Conservation (phyloP, 2,797 vertebrate genomes). For the Tympanoctomys barrerae region DNA sequence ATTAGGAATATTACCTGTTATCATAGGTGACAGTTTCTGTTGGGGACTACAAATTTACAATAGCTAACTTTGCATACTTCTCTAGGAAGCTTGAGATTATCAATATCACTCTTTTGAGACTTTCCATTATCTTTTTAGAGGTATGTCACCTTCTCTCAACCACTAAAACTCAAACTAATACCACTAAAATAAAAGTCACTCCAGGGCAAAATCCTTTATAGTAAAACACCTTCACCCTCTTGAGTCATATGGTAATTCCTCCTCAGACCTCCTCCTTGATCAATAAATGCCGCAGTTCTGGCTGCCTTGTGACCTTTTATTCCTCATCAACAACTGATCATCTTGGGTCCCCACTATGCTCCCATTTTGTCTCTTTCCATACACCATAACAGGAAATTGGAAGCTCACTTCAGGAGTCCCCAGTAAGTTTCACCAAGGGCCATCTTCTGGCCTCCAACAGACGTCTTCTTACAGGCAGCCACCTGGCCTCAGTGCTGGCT, state of each 20-base stretch:
- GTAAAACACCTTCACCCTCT: not conserved
- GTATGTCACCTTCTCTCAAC: not conserved
- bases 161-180: not conserved
- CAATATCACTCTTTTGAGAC: not conserved
- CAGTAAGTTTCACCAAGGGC: not conserved
- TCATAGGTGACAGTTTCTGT: not conserved
- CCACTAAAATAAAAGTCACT: not conserved
- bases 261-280: not conserved
- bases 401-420: not conserved
- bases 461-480: not conserved
- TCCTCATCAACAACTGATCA: not conserved
- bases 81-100: not conserved
- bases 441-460: not conserved
- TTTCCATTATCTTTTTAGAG: not conserved
- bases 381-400: not conserved
- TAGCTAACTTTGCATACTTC: not conserved
- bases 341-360: too few species aligned
- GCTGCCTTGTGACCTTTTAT: not conserved
- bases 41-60: not conserved
- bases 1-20: not conserved
- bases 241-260: not conserved
- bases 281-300: not conserved
- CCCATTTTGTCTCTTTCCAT: not conserved
- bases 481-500: not conserved
- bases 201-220: not conserved